A percentile compares a stretch with the other conserved stretches of the same genome.
Conservation (phyloP, 2,113 vertebrate species). For the Eublepharis macularius region DNA sequence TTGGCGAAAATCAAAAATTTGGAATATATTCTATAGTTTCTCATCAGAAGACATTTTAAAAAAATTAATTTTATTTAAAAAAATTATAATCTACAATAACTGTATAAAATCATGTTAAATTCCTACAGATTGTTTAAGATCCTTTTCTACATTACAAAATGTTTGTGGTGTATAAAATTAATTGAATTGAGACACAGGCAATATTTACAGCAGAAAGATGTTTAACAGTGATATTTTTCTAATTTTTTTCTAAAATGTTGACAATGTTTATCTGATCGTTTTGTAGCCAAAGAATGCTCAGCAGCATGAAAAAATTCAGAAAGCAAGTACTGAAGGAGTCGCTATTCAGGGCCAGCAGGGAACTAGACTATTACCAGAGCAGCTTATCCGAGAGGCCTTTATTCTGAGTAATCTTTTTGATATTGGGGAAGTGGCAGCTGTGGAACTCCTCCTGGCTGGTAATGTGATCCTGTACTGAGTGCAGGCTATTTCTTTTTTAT, state of each 20-base stretch:
- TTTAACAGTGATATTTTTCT: constrained; percentile 5
- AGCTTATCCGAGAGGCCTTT: constrained; percentile 94
- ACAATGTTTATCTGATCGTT: constrained; percentile 15
- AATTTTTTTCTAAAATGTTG: not conserved
- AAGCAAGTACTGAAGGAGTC: constrained; percentile 95
- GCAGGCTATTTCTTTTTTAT: constrained; percentile 20
- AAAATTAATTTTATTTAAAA: not conserved
- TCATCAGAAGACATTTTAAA: not conserved
- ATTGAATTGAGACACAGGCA: constrained; percentile 16
- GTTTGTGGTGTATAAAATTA: not conserved
- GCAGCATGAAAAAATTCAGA: constrained; percentile 94
- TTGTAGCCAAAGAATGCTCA: constrained; percentile 92
- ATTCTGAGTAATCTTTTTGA: constrained; percentile 97
- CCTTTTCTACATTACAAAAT: accelerated
- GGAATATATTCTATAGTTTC: not conserved
- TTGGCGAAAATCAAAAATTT: not conserved
- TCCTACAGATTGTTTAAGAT: not conserved
- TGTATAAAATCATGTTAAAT: not conserved
- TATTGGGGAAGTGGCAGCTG: constrained; percentile 91
- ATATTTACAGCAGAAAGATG: constrained; percentile 15
- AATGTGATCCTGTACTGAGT: constrained; percentile 46
- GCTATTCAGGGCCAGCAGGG: constrained; percentile 96
- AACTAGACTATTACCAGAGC: constrained; percentile 89
- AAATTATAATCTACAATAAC: constrained; percentile 17
- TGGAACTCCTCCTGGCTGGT: constrained; percentile 97